Base-by-base conservation (phyloP, 2,888 invertebrate species). In the Eupithecia inturbata region DNA sequence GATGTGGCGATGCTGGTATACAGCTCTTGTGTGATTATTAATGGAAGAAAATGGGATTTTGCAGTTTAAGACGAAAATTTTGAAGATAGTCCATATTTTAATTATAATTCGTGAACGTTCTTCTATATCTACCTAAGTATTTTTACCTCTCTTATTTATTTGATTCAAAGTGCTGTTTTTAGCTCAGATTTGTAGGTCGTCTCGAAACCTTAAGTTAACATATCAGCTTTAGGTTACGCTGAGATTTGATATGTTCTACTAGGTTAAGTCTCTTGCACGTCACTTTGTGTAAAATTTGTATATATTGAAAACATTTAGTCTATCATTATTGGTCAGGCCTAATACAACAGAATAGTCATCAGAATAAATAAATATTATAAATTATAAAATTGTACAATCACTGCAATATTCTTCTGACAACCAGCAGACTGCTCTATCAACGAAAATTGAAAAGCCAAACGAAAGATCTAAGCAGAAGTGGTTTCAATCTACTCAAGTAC, bases 1-100 rank as follows among this genome's bases (percentile, higher is more conserved):
- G 76, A 64, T n/a, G 49, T 10, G 69, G 45, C 64, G 45, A 60
- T 64, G 63, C n/a, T 22, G 28, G 53, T 53, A 26, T 22, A 14
- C 57, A 14, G 26, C 26, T 57, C 53, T 10, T 53, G 22, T 22
- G 22, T 49, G 49, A 53, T 53, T 57, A 57, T 57, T 22, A 26
- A 26, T 57, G 1, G 31, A 9, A 57, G 2, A 22, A 26, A 12
- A 57, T 22, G 22, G 12, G 49, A 22, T 3, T 53, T 22, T 45
- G 45, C 19, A n/a, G 41, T 41, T 16, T 16, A 7, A 41, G 16
- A 16, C n/a, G 19, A 45, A 45, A 7, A 45, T 45, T 4, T 19
- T 45, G 6, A 45, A 45, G 16, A 45, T 0, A 45, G n/a, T n/a
- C n/a, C n/a, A n/a, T n/a, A n/a, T n/a, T n/a, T n/a, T n/a, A 12